Evolutionary conservation across 2,888 invertebrate genomes (phyloP).

Genomic region (Meandrusa payeni): DNA sequence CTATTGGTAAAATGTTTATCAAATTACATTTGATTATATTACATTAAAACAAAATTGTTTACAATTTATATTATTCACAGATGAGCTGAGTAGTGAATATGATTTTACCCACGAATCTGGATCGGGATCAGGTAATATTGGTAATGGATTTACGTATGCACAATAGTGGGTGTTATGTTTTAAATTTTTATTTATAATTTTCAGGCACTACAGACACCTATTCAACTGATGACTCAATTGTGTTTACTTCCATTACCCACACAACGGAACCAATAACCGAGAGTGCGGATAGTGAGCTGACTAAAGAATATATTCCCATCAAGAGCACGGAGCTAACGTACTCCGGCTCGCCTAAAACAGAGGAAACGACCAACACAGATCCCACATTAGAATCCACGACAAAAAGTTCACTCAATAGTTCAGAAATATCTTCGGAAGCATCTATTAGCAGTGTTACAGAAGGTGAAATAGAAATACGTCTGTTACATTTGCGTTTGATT

Average conservation of each 20-base stretch:
- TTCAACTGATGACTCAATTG: slow-evolving; percentile 12
- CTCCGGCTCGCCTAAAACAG: not conserved
- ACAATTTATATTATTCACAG: slow-evolving; percentile 18
- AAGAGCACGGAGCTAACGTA: not conserved
- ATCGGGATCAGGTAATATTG: slow-evolving; percentile 37
- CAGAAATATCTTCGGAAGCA: slow-evolving; percentile 4
- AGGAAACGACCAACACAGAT: not conserved
- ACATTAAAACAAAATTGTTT: too few relatives aligned
- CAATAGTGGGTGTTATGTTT: too few relatives aligned
- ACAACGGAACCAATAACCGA: slow-evolving; percentile 21
- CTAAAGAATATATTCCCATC: slow-evolving; percentile 12
- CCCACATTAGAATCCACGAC: not conserved
- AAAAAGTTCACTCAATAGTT: not conserved
- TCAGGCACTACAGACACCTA: not conserved
- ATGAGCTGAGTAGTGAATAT: slow-evolving; percentile 31
- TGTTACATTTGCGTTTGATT: too few relatives aligned
- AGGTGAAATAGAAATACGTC: slow-evolving; percentile 9
- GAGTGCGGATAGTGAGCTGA: slow-evolving; percentile 5
- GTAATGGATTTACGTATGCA: too few relatives aligned
- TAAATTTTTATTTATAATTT: too few relatives aligned
- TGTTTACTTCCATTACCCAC: slow-evolving; percentile 20
- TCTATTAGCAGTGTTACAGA: slow-evolving; percentile 16
- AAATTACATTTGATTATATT: too few relatives aligned
- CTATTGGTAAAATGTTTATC: too few relatives aligned
- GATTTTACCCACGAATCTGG: slow-evolving; percentile 35